Evolutionary conservation across 2,888 invertebrate species (phyloP), one percentile per base, ranked within the genome.

Genomic region (Pasiphila rectangulata): DNA sequence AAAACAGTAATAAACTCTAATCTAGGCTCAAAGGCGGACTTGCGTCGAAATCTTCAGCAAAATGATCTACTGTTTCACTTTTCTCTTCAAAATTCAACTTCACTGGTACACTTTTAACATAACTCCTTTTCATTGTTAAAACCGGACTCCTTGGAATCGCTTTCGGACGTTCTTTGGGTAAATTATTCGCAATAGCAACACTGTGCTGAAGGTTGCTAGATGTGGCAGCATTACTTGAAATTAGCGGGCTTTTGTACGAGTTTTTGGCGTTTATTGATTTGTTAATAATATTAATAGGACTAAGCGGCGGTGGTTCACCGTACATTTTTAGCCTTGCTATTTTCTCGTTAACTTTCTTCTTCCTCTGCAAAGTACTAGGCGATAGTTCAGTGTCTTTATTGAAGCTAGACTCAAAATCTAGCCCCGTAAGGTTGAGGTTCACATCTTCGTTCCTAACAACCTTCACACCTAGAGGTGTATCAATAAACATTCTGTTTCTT

Each of bases 301-400:
- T 83, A n/a, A 91, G 63, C 1, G 89, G 82, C 0, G 91, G 90
- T 0, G 92, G 89, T 62, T 90, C 87, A 0, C 90, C 91, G 32
- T 91, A 91, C 62, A 75, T 77, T 69, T 82, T 82, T 39, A 92
- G 65, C 66, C 75, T 90, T 1, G 88, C 84, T 3, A 92, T 81
- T 59, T 84, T 89, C 44, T 82, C 80, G 6, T 76, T 71, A 0
- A 83, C 67, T 44, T 69, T 72, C 17, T 66, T 74, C 54, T 82
- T 86, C 25, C 82, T 69, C 20, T 67, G 45, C 30, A 81, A 54
- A 0, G 59, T 54, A 53, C 72, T 72, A 1, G 81, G 77, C 0
- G 82, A 73, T 5, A 82, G 19, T 0, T 77, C 69, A 0, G 73
- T 65, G 4, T 81, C 75, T 6, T 56, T 75, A 69, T 70, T 77